Evolutionary conservation across 2,888 invertebrate genomes (phyloP).

Genomic region (Acleris emargana): DNA sequence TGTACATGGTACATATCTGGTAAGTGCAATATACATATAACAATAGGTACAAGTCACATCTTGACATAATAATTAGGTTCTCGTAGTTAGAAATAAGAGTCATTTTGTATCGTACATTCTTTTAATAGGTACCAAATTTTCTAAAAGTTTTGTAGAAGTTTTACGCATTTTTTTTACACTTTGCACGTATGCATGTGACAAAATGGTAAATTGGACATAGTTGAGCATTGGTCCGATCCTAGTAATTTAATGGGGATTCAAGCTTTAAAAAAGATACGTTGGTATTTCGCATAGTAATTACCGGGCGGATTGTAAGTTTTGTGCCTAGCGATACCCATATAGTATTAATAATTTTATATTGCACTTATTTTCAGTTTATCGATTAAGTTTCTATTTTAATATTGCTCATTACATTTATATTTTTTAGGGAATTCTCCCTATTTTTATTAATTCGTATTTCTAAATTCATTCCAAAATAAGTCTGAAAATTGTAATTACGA

Average conservation of each 20-base stretch:
- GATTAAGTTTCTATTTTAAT: constrained; percentile 24
- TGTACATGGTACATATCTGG: constrained; percentile 48
- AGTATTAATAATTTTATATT: constrained; percentile 18
- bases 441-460: constrained; percentile 12
- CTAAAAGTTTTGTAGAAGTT: constrained; percentile 24
- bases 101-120: constrained; percentile 44
- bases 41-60: constrained; percentile 70
- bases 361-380: constrained; percentile 30
- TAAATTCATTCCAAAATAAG: constrained; percentile 16
- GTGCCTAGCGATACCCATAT: not conserved
- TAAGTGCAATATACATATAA: constrained; percentile 51
- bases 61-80: constrained; percentile 57
- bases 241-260: not conserved
- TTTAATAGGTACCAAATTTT: constrained; percentile 48
- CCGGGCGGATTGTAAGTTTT: not conserved
- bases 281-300: not conserved
- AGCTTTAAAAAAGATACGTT: not conserved
- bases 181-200: constrained; percentile 16
- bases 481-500: constrained; percentile 18
- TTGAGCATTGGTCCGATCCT: not conserved
- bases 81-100: constrained; percentile 40
- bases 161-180: constrained; percentile 22
- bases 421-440: constrained; percentile 20
- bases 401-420: constrained; percentile 26
- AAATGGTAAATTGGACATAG: constrained; percentile 2